Conservation (phyloP, 2,113 vertebrate genomes). For the Semnopithecus entellus region DNA sequence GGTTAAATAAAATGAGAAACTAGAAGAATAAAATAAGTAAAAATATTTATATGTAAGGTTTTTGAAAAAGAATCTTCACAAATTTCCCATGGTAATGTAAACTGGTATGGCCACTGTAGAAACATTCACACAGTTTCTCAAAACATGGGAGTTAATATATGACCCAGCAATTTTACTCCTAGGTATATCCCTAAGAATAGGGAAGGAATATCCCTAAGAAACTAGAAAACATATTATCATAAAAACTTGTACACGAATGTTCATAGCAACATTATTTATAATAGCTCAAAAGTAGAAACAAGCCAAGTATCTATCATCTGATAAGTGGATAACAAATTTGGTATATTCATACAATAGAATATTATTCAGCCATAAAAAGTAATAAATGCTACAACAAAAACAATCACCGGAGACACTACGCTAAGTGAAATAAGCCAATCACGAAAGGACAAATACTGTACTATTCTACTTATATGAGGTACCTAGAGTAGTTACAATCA, state of each 20-base stretch:
- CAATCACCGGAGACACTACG: background rate
- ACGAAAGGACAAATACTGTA: background rate
- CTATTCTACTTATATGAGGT: background rate
- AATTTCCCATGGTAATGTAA: background rate
- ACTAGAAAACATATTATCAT: background rate
- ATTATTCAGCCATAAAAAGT: background rate
- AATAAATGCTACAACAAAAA: background rate
- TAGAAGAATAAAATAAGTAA: background rate
- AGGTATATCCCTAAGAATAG: background rate
- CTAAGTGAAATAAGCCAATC: background rate
- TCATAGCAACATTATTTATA: background rate
- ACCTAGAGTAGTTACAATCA: background rate
- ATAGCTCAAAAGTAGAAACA: background rate
- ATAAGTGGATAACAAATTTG: background rate
- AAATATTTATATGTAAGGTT: background rate
- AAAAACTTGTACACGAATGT: background rate
- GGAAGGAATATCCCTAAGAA: background rate
- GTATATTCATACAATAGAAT: background rate
- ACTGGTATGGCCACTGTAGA: background rate
- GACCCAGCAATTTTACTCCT: background rate
- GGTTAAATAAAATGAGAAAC: conserved; percentile 11
- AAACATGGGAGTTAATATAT: background rate
- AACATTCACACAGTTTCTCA: background rate
- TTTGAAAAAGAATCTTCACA: background rate
- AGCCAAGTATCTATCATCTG: background rate